Conservation (phyloP, 2,113 vertebrate genomes). For the Nanorana parkeri region DNA sequence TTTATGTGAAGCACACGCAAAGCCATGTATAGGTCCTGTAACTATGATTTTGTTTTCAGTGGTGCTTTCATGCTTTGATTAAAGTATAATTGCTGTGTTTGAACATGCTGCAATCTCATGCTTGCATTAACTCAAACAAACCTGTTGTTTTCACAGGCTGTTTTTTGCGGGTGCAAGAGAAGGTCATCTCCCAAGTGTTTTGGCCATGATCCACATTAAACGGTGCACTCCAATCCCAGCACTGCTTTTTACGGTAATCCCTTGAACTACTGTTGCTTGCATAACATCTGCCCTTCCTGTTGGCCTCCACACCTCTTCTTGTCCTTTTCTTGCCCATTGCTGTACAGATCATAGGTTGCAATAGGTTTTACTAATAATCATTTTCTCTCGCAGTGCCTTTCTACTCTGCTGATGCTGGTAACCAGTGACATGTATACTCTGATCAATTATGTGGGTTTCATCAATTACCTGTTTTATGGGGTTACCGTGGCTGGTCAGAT, state of each 20-base stretch:
- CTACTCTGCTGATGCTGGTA: conserved; percentile 91
- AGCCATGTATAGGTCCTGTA: not conserved
- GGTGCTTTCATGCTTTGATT: not conserved
- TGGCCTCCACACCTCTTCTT: not conserved
- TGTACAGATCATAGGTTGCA: not conserved
- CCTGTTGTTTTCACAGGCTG: conserved; percentile 71
- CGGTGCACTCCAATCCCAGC: conserved; percentile 92
- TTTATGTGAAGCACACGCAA: too few relatives aligned
- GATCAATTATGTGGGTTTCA: conserved; percentile 94
- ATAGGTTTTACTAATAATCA: not conserved
- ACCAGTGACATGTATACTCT: conserved; percentile 95
- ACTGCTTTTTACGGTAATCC: conserved; percentile 85
- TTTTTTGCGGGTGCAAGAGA: conserved; percentile 93
- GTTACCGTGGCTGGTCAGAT: conserved; percentile 91
- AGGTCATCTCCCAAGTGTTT: conserved; percentile 87
- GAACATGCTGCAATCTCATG: not conserved
- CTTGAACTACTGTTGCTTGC: not conserved
- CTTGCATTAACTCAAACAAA: not conserved
- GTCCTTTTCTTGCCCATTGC: not conserved
- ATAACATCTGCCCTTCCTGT: not conserved
- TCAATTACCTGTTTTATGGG: conserved; percentile 95
- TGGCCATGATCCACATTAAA: conserved; percentile 91
- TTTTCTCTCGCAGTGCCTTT: conserved; percentile 77
- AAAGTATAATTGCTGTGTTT: not conserved
- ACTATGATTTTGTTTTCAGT: not conserved